Conservation (phyloP, 2,797 vertebrate genomes). For the Gouania willdenowi region DNA sequence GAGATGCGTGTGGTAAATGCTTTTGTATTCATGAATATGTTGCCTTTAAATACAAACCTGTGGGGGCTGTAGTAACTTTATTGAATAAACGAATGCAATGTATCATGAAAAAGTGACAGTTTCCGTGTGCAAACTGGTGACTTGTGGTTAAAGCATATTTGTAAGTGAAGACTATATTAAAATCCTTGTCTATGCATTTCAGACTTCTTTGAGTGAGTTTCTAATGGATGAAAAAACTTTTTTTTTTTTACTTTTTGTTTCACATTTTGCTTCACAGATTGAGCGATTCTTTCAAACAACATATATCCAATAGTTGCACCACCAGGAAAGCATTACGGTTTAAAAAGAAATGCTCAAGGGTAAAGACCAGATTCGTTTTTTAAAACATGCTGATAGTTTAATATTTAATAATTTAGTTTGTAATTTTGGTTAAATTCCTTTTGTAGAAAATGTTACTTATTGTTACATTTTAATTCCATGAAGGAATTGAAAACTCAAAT, state of each 20-base stretch:
- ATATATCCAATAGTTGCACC: no score
- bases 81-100: slow-evolving; percentile 61
- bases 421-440: no score
- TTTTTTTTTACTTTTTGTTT: neutral
- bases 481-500: no score
- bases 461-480: no score
- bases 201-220: slow-evolving; percentile 23
- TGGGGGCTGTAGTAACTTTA: slow-evolving; percentile 34
- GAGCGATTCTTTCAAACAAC: no score
- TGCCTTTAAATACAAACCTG: slow-evolving; percentile 59
- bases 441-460: no score
- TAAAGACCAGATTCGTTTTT: no score
- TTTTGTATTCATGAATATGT: slow-evolving; percentile 39
- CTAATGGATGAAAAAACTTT: neutral
- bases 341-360: no score
- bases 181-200: slow-evolving; percentile 71
- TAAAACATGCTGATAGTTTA: no score
- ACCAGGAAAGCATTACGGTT: no score
- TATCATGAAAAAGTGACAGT: slow-evolving; percentile 64
- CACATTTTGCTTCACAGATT: no score
- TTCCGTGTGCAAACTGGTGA: slow-evolving; percentile 65
- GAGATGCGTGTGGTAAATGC: slow-evolving; percentile 17
- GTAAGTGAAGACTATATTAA: slow-evolving; percentile 73
- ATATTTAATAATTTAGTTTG: no score
- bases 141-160: slow-evolving; percentile 68